These are phyloP conservation scores for Chymomyza amoena DNA, from an alignment of 2,888 invertebrate species.

Conservation along the genomic window DNA sequence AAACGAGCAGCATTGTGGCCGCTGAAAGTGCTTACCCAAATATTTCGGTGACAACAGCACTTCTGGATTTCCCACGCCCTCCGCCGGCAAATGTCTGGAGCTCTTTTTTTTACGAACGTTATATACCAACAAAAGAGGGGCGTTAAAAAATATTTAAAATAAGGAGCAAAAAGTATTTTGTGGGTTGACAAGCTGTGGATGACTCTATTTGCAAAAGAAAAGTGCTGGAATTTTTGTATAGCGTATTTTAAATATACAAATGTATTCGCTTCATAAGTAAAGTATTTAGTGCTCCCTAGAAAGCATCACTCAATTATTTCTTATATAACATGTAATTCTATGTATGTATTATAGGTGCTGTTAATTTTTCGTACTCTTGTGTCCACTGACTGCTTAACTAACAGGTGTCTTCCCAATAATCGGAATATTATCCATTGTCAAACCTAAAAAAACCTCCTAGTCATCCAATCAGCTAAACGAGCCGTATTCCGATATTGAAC, in stretches of 20 bases:
- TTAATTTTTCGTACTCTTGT: too few relatives aligned
- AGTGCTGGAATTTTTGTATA: not conserved
- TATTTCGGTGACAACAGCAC: not conserved
- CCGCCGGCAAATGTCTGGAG: not conserved
- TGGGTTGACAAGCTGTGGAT: too few relatives aligned
- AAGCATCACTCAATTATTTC: too few relatives aligned
- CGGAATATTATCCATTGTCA: too few relatives aligned
- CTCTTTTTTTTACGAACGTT: not conserved
- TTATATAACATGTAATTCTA: too few relatives aligned
- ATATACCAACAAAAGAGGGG: not conserved
- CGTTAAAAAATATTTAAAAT: not conserved
- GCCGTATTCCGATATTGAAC: too few relatives aligned
- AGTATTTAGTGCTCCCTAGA: not conserved
- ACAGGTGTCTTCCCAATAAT: too few relatives aligned
- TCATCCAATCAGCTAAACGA: too few relatives aligned
- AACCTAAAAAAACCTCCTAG: too few relatives aligned
- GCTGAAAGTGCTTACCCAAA: constrained; percentile 16
- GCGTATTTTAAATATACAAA: too few relatives aligned
- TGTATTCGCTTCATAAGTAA: not conserved
- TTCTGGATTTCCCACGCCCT: not conserved
- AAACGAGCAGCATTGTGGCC: constrained; percentile 38
- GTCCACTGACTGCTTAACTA: too few relatives aligned
- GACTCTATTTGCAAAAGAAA: not conserved
- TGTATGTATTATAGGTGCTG: too few relatives aligned
- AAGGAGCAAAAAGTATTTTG: not conserved